Conservation (phyloP, 1,140 invertebrate genomes). For the Drosophila sucinea region DNA sequence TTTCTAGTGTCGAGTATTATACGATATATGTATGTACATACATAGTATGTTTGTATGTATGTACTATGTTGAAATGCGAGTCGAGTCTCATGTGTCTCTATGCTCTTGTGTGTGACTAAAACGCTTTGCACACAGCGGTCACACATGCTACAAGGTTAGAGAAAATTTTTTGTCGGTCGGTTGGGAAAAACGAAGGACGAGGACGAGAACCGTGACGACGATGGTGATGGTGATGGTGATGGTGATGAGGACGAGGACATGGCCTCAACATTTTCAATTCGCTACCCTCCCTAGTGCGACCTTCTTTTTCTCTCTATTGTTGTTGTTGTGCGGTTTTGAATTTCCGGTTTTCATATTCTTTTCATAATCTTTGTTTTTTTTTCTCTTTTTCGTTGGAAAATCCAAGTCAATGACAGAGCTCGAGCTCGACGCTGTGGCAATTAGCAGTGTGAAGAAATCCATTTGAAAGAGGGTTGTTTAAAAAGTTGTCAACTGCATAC, state of each 20-base stretch:
- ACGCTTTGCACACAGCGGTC: constrained; percentile 11
- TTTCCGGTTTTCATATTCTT: constrained; percentile 18
- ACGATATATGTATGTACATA: not conserved
- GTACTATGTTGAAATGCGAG: constrained; percentile 15
- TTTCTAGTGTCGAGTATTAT: constrained; percentile 17
- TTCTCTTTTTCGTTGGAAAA: constrained; percentile 1
- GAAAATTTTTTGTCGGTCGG: constrained; percentile 11
- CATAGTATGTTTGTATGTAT: not conserved
- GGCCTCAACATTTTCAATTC: constrained; percentile 7
- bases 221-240: not conserved
- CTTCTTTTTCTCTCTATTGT: not conserved
- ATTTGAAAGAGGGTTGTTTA: constrained; percentile 9
- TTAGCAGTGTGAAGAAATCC: constrained; percentile 4
- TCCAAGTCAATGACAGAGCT: constrained; percentile 15
- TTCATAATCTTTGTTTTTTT: constrained; percentile 8
- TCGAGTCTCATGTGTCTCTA: constrained; percentile 20
- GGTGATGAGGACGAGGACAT: constrained; percentile 7
- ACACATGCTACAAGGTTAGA: constrained; percentile 20
- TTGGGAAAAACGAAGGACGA: not conserved
- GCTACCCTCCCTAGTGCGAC: not conserved
- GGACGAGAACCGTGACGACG: not conserved
- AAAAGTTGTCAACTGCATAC: not conserved
- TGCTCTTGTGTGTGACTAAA: constrained; percentile 17
- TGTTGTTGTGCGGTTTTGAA: constrained; percentile 15
- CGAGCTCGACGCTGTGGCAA: constrained; percentile 3